Evolutionary conservation across 2,888 invertebrate species (phyloP).

Genomic region (Cataglyphis livida): DNA sequence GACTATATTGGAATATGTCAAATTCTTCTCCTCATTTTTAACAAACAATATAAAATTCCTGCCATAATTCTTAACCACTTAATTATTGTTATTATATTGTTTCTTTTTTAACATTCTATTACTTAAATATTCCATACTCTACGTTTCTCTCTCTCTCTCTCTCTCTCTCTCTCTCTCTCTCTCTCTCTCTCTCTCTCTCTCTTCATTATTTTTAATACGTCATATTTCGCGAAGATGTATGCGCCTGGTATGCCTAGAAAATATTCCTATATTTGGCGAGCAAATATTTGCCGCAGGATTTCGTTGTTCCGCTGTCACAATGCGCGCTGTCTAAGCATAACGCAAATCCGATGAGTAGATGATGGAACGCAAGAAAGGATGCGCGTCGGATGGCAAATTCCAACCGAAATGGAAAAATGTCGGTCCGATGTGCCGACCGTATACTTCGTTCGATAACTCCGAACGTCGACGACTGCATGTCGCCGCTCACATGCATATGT

Average conservation of each 20-base stretch:
- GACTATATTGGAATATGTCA: not conserved
- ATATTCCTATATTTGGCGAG: constrained; percentile 48
- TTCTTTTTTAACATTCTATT: not conserved
- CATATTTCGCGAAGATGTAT: constrained; percentile 1
- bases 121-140: not conserved
- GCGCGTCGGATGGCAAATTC: constrained; percentile 66
- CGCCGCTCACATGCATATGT: constrained; percentile 73
- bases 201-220: constrained; percentile 36
- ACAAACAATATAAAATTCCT: constrained; percentile 25
- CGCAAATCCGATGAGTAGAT: constrained; percentile 61
- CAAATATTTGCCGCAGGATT: constrained; percentile 50
- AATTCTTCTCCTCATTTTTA: not conserved
- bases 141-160: not conserved
- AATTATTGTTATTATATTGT: not conserved
- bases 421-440: constrained; percentile 57
- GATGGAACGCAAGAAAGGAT: constrained; percentile 61
- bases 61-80: not conserved
- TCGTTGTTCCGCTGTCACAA: constrained; percentile 36
- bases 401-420: constrained; percentile 73
- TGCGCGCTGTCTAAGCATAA: constrained; percentile 45
- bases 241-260: constrained; percentile 27
- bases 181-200: not conserved
- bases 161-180: not conserved
- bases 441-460: constrained; percentile 70
- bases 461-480: constrained; percentile 69